Evolutionary conservation across 2,797 vertebrate species (phyloP).

Genomic region (Tauraco hartlaubi): DNA sequence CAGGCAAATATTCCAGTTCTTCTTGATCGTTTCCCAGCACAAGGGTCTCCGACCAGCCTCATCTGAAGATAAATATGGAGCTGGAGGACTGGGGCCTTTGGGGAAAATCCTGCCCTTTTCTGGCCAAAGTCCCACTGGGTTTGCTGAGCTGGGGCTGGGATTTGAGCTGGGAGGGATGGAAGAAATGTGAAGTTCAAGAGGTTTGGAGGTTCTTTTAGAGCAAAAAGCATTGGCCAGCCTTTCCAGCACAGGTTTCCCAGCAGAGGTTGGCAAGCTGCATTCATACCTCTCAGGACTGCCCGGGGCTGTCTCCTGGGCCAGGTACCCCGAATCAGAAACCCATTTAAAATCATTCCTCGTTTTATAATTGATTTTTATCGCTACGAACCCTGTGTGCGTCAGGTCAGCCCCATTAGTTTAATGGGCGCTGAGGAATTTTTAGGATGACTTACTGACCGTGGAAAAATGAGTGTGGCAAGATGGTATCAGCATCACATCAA

Average conservation of each 20-base stretch:
- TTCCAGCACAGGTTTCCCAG: not conserved
- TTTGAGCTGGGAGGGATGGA: not conserved
- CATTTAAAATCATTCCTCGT: slow-evolving; percentile 1
- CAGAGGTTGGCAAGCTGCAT: not conserved
- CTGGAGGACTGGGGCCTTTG: not conserved
- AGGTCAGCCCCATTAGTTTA: slow-evolving; percentile 51
- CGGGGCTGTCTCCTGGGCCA: not conserved
- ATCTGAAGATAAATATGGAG: slow-evolving; percentile 15
- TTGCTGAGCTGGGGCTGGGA: not conserved
- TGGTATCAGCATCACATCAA: slow-evolving; percentile 34
- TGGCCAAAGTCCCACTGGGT: slow-evolving; percentile 1
- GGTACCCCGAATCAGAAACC: not conserved
- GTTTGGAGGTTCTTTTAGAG: not conserved
- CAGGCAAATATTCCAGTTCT: not conserved
- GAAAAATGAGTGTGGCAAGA: not conserved
- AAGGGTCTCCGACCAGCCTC: not conserved
- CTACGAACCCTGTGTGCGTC: not conserved
- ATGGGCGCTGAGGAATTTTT: slow-evolving; percentile 58
- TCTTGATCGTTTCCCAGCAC: slow-evolving; percentile 14
- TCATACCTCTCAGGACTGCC: not conserved
- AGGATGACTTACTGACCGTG: slow-evolving; percentile 51
- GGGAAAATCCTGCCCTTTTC: slow-evolving; percentile 42
- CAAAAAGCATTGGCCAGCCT: not conserved
- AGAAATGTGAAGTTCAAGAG: slow-evolving; percentile 20
- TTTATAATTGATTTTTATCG: slow-evolving; percentile 34